Evolutionary conservation across 2,888 invertebrate genomes (phyloP).

Genomic region (Rotaria magnacalcarata): DNA sequence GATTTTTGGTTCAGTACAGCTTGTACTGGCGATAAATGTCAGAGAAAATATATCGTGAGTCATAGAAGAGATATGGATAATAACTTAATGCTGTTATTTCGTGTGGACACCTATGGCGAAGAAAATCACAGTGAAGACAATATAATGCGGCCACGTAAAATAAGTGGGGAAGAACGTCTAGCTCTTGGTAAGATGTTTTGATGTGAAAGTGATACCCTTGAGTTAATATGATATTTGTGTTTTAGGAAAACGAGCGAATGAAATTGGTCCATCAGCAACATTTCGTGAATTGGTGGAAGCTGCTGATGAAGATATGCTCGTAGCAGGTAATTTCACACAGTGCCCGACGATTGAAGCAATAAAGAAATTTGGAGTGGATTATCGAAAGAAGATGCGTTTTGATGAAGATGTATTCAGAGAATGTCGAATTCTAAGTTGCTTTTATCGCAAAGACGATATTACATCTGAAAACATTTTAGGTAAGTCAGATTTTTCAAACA

Average conservation of each 20-base stretch:
- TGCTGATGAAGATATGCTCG: background rate
- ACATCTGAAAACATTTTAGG: background rate
- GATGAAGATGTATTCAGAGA: background rate
- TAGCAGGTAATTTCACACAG: background rate
- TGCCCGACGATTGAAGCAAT: background rate
- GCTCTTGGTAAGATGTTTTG: too few species aligned
- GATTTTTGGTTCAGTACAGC: background rate
- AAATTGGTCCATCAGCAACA: background rate
- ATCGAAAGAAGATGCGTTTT: background rate
- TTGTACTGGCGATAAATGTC: background rate
- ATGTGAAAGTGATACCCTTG: background rate
- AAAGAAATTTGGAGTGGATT: background rate
- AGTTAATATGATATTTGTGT: background rate
- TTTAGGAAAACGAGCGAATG: background rate
- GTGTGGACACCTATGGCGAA: background rate
- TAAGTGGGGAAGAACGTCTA: too few species aligned
- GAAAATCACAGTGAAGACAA: background rate
- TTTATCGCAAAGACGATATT: background rate
- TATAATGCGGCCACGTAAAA: too few species aligned
- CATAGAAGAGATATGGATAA: background rate
- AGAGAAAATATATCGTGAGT: background rate
- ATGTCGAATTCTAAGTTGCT: background rate
- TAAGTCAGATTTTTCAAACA: background rate
- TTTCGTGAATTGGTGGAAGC: background rate
- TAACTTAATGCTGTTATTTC: background rate